A percentile compares a stretch with the other conserved stretches of the same genome.
Conservation (phyloP, 1,140 invertebrate species). For the Pogonognathellus flavescens region DNA sequence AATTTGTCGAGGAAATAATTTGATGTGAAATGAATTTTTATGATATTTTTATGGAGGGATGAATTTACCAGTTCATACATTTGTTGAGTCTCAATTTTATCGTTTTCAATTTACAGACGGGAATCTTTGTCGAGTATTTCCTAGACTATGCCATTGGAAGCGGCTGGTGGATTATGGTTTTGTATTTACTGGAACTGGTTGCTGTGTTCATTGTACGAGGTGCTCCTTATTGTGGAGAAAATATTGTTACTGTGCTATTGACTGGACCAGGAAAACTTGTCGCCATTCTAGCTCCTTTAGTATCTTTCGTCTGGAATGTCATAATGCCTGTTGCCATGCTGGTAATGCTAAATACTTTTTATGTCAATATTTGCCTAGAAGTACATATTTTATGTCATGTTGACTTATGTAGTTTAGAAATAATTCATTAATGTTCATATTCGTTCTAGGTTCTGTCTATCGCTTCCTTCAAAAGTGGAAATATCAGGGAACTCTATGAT, state of each 20-base stretch:
- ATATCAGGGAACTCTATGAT: slow-evolving; percentile 80
- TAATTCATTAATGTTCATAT: slow-evolving; percentile 50
- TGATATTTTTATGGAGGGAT: not conserved
- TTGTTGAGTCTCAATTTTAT: not conserved
- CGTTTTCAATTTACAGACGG: slow-evolving; percentile 75
- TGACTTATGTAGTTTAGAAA: too few relatives aligned
- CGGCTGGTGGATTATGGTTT: slow-evolving; percentile 86
- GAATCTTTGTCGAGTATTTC: slow-evolving; percentile 87
- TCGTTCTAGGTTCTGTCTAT: slow-evolving; percentile 79
- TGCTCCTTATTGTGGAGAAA: slow-evolving; percentile 85
- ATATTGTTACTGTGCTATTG: slow-evolving; percentile 79
- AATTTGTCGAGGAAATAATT: slow-evolving; percentile 68
- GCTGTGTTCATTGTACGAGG: slow-evolving; percentile 73
- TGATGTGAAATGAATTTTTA: not conserved
- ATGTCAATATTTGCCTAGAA: not conserved
- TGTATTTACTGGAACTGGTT: slow-evolving; percentile 82
- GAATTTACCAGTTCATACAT: not conserved
- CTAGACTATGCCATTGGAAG: slow-evolving; percentile 86
- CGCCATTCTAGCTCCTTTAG: slow-evolving; percentile 74
- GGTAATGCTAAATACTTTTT: slow-evolving; percentile 71
- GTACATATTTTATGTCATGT: slow-evolving; percentile 20
- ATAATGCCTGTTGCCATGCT: slow-evolving; percentile 82
- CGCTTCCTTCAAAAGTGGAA: slow-evolving; percentile 81
- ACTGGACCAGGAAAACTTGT: slow-evolving; percentile 63
- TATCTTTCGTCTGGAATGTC: slow-evolving; percentile 92